A percentile compares a stretch with the other conserved stretches of the same genome.
phyloP scores from a whole-genome alignment of 1,140 invertebrate genomes.

The Nebria ingens region DNA sequence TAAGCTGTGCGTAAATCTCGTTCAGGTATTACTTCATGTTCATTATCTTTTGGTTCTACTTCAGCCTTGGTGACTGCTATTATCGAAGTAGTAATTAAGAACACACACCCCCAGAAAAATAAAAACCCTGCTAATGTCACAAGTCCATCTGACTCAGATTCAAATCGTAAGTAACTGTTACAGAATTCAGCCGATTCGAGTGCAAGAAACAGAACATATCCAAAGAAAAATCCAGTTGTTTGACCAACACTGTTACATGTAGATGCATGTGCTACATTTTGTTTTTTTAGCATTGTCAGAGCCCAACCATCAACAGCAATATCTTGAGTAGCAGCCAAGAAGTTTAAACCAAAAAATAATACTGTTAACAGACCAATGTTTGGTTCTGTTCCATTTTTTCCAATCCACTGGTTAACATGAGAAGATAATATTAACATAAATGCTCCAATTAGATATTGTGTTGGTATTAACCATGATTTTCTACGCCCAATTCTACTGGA shows the following conservation, averaged over 20 bases:
- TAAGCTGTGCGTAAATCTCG: slow-evolving; percentile 62
- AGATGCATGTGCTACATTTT: slow-evolving; percentile 97
- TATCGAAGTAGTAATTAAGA: slow-evolving; percentile 82
- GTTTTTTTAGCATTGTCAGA: slow-evolving; percentile 92
- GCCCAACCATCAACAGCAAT: slow-evolving; percentile 99
- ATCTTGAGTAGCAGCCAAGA: slow-evolving; percentile 97
- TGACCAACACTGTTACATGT: slow-evolving; percentile 98
- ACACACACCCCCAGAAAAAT: slow-evolving; percentile 90
- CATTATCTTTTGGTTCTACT: slow-evolving; percentile 35
- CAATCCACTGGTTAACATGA: slow-evolving; percentile 65
- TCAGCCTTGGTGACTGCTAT: slow-evolving; percentile 87
- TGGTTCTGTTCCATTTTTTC: slow-evolving; percentile 50
- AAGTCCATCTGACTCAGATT: slow-evolving; percentile 60
- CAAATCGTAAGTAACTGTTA: slow-evolving; percentile 77
- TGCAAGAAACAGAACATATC: slow-evolving; percentile 94
- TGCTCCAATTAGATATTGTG: slow-evolving; percentile 73
- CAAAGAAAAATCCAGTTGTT: slow-evolving; percentile 94
- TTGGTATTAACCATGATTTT: slow-evolving; percentile 95
- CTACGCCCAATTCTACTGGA: slow-evolving; percentile 72
- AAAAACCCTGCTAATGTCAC: slow-evolving; percentile 86
- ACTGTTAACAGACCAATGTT: slow-evolving; percentile 72
- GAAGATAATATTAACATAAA: slow-evolving; percentile 78
- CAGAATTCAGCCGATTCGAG: slow-evolving; percentile 96
- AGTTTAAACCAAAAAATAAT: slow-evolving; percentile 88
- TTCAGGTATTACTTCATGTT: slow-evolving; percentile 34